Evolutionary conservation across 2,888 invertebrate genomes (phyloP).

Genomic region (Melanargia galathea): DNA sequence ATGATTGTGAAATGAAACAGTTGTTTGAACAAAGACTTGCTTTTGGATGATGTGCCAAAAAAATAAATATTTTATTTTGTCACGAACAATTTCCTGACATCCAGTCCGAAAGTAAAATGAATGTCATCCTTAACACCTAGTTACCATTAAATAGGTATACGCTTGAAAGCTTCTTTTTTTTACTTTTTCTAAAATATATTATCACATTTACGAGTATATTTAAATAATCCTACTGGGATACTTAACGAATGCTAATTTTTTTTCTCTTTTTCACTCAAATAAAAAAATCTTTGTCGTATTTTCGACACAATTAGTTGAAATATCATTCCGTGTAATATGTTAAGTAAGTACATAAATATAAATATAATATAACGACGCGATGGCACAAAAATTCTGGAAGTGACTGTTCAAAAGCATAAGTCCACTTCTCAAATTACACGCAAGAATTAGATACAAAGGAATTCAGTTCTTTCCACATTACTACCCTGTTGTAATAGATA

Average conservation of each 20-base stretch:
- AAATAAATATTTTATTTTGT: neutral
- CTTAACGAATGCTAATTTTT: constrained; percentile 59
- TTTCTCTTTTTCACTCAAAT: constrained; percentile 31
- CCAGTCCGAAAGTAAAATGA: constrained; percentile 40
- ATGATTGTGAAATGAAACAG: neutral
- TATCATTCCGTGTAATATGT: constrained; percentile 22
- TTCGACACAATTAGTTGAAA: constrained; percentile 23
- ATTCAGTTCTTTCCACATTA: constrained; percentile 29
- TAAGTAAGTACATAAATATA: constrained; percentile 31
- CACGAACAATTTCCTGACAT: constrained; percentile 28
- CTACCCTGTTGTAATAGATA: constrained; percentile 41
- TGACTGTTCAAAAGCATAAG: neutral
- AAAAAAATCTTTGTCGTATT: constrained; percentile 24
- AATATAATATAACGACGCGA: constrained; percentile 22
- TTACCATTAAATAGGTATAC: constrained; percentile 60
- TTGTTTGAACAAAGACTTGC: neutral
- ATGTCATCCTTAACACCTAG: constrained; percentile 59
- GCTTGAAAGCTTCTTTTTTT: constrained; percentile 64
- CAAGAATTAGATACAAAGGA: constrained; percentile 25
- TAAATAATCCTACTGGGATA: constrained; percentile 63
- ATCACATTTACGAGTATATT: constrained; percentile 78
- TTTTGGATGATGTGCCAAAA: neutral
- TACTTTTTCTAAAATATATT: constrained; percentile 64
- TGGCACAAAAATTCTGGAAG: constrained; percentile 33
- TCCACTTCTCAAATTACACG: constrained; percentile 8